Conservation (phyloP, 1,140 invertebrate genomes). For the Drosophila carrolli region DNA sequence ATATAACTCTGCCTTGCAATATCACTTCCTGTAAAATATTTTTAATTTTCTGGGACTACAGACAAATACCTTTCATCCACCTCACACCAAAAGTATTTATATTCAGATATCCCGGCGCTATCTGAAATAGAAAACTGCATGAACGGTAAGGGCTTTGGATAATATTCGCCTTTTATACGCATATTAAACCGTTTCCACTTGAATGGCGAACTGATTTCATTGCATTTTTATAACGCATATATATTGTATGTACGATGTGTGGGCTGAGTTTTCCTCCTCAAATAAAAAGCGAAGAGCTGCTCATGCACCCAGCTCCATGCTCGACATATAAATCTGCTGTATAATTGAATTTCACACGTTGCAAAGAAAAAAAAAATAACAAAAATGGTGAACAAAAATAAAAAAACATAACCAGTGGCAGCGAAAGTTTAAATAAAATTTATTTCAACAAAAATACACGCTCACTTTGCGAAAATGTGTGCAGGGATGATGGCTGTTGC, state of each 20-base stretch:
- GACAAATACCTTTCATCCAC: not conserved
- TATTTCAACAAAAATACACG: conserved; percentile 79
- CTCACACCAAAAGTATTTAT: not conserved
- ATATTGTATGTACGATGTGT: not conserved
- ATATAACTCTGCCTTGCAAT: not conserved
- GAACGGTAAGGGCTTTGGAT: conserved; percentile 35
- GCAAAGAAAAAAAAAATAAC: conserved; percentile 50
- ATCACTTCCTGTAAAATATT: not conserved
- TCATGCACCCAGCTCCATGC: conserved; percentile 47
- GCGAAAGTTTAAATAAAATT: conserved; percentile 82
- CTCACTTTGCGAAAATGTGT: conserved; percentile 17
- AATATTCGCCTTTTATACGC: conserved; percentile 73
- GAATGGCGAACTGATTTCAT: conserved; percentile 75
- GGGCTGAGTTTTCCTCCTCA: conserved; percentile 36
- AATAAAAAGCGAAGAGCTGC: conserved; percentile 50
- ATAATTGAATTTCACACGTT: conserved; percentile 83
- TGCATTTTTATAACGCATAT: conserved; percentile 58
- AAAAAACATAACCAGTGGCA: conserved; percentile 49
- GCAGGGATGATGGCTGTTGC: conserved; percentile 36
- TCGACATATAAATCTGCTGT: conserved; percentile 77
- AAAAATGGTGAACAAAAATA: conserved; percentile 38
- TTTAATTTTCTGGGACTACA: not conserved
- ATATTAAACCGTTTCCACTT: conserved; percentile 80
- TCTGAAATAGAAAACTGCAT: conserved; percentile 33
- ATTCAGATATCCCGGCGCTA: not conserved